These are phyloP conservation scores for Tiaroga cobitis DNA, from an alignment of 2,797 vertebrate genomes.

Conservation along the genomic window DNA sequence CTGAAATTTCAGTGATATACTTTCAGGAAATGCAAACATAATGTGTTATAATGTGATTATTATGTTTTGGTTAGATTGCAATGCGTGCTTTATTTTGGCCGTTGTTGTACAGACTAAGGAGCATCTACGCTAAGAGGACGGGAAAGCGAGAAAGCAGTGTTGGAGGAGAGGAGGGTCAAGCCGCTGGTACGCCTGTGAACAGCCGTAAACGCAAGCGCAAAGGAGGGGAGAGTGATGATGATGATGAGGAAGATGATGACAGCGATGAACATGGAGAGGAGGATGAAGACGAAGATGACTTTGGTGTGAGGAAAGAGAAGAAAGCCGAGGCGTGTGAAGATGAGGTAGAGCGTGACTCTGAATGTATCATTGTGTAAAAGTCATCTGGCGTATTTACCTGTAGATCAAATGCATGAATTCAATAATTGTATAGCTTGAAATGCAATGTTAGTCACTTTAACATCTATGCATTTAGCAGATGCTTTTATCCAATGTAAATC, in stretches of 20 bases:
- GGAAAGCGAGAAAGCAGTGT: constrained; percentile 82
- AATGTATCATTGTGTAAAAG: background rate
- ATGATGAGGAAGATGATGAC: constrained; percentile 91
- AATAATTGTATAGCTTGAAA: background rate
- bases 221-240: constrained; percentile 88
- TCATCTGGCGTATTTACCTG: too few relatives aligned
- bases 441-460: background rate
- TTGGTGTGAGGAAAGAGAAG: constrained; percentile 86
- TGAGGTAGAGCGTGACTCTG: constrained; percentile 79
- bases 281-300: constrained; percentile 86
- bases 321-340: constrained; percentile 89
- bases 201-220: constrained; percentile 87
- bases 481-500: background rate
- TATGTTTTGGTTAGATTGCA: background rate
- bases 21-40: background rate
- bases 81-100: background rate
- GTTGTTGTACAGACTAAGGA: constrained; percentile 81
- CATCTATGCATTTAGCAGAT: too few relatives aligned
- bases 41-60: background rate
- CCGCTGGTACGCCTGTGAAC: constrained; percentile 72
- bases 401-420: background rate
- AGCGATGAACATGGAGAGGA: constrained; percentile 88
- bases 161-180: constrained; percentile 80
- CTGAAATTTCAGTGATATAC: background rate
- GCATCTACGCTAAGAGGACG: constrained; percentile 88